phyloP scores from a whole-genome alignment of 1,140 invertebrate species.

The Drosophila rufa region DNA sequence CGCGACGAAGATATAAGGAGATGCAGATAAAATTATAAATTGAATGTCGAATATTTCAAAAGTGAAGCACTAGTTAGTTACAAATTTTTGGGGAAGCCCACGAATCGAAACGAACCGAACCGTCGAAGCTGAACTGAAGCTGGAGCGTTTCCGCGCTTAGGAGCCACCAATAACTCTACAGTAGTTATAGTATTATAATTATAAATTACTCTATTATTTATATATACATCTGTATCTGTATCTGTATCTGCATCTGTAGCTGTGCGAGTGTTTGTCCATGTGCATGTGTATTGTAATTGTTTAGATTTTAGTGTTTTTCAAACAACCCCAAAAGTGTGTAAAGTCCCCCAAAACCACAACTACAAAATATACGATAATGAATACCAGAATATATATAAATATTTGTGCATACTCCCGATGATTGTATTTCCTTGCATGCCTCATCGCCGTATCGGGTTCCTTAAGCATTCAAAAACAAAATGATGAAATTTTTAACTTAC shows the following conservation, averaged over 20 bases:
- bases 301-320: slow-evolving; percentile 57
- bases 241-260: slow-evolving; percentile 38
- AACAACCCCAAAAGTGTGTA: slow-evolving; percentile 72
- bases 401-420: slow-evolving; percentile 31
- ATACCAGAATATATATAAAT: slow-evolving; percentile 34
- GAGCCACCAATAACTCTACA: slow-evolving; percentile 70
- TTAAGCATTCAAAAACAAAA: slow-evolving; percentile 56
- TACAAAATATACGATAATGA: slow-evolving; percentile 44
- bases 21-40: slow-evolving; percentile 45
- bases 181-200: slow-evolving; percentile 80
- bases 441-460: slow-evolving; percentile 50
- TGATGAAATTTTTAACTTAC: slow-evolving; percentile 56
- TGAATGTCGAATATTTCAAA: slow-evolving; percentile 50
- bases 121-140: slow-evolving; percentile 24
- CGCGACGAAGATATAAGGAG: slow-evolving; percentile 7
- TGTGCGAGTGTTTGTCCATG: slow-evolving; percentile 49
- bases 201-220: slow-evolving; percentile 59
- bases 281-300: slow-evolving; percentile 56
- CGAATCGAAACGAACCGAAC: slow-evolving; percentile 6
- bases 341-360: slow-evolving; percentile 16
- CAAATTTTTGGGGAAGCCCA: slow-evolving; percentile 45
- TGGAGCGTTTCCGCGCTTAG: slow-evolving; percentile 43
- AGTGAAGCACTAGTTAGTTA: slow-evolving; percentile 67
- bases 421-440: slow-evolving; percentile 61
- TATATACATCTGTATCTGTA: slow-evolving; percentile 8